phyloP scores from a whole-genome alignment of 2,113 vertebrate species.

The Corvus hawaiiensis region DNA sequence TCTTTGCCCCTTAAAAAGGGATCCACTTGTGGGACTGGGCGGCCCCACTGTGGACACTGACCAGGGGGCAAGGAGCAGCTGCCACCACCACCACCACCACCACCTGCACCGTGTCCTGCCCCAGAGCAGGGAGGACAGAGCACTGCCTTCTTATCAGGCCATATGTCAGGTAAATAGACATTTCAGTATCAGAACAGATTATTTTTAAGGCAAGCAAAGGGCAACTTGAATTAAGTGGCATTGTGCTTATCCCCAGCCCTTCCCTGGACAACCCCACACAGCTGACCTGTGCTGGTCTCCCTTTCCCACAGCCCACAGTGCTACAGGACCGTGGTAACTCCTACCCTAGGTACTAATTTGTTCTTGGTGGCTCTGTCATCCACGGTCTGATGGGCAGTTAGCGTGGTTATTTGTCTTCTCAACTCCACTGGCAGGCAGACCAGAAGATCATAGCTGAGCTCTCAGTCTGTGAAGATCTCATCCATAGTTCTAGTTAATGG shows the following conservation, averaged over 20 bases:
- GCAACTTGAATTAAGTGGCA: conserved; percentile 16
- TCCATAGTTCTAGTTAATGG: neutral
- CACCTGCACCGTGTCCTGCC: neutral
- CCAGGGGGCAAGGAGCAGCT: neutral
- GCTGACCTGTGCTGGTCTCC: neutral
- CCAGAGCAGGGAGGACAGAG: neutral
- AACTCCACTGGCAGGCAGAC: conserved; percentile 1
- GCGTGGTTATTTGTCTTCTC: neutral
- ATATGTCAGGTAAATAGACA: neutral
- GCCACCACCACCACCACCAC: neutral
- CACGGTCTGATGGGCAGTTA: neutral
- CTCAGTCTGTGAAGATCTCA: neutral
- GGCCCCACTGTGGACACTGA: neutral
- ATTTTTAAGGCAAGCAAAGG: conserved; percentile 14
- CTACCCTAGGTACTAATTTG: neutral
- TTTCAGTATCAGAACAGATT: neutral
- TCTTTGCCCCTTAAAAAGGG: neutral
- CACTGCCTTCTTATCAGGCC: neutral
- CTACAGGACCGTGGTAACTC: neutral
- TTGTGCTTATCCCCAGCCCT: conserved; percentile 20
- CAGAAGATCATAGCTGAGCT: neutral
- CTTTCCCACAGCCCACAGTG: neutral
- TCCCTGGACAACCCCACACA: neutral
- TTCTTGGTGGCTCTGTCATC: neutral
- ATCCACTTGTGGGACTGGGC: accelerated